These are phyloP conservation scores for Enteromius thamalakanensis DNA, from an alignment of 2,797 vertebrate species.

Conservation along the genomic window DNA sequence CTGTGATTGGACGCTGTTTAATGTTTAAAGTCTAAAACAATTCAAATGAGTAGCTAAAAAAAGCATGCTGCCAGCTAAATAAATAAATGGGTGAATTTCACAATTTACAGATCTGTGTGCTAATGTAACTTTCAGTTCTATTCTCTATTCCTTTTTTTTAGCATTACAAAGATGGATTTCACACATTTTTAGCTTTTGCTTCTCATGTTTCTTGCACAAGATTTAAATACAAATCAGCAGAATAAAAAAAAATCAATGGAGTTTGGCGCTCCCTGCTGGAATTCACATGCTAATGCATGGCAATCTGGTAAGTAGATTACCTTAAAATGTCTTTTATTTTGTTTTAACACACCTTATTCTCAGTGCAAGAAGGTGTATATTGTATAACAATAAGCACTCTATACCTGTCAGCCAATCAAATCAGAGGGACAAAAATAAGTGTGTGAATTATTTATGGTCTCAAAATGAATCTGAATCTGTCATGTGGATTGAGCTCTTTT, in stretches of 20 bases:
- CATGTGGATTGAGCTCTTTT: neutral
- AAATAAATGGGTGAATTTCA: constrained; percentile 1
- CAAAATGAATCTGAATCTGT: no score
- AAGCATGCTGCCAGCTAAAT: no score
- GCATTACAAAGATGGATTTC: neutral
- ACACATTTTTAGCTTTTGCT: neutral
- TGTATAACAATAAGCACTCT: neutral
- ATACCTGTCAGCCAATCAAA: neutral
- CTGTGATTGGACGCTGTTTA: no score
- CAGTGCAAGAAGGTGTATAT: neutral
- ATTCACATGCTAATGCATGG: neutral
- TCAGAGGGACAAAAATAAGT: neutral
- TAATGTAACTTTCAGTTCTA: neutral
- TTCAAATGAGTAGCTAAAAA: no score
- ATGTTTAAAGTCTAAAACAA: no score
- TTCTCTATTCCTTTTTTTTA: neutral
- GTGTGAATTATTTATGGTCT: neutral
- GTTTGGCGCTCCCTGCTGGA: constrained; percentile 34
- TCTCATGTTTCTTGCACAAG: neutral
- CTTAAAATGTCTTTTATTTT: neutral
- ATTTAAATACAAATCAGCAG: constrained; percentile 5
- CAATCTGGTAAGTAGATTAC: neutral
- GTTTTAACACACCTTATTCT: neutral
- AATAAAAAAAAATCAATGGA: neutral
- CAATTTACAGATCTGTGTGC: neutral